Percentiles rank a stretch among this genome's conserved stretches.
Evolutionary conservation across 2,797 vertebrate genomes (phyloP).

Genomic region (Cheirogaleus major): DNA sequence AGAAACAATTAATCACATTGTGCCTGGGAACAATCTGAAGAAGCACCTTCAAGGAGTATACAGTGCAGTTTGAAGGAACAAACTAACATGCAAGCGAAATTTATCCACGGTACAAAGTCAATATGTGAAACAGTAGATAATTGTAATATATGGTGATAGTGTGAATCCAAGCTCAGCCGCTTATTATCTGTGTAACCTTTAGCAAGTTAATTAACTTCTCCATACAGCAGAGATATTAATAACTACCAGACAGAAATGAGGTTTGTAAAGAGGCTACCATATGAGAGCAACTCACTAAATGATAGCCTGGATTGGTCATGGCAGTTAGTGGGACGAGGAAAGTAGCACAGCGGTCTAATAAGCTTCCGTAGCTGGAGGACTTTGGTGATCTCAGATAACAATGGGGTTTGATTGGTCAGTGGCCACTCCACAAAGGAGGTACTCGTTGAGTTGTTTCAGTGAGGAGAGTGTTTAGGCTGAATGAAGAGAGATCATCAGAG

Average conservation of each 20-base stretch:
- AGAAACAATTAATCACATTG: not conserved
- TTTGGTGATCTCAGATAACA: not conserved
- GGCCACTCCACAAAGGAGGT: not conserved
- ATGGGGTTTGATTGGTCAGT: not conserved
- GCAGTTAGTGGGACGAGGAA: not conserved
- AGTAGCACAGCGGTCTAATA: no score
- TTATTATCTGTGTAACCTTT: not conserved
- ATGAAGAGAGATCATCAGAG: not conserved
- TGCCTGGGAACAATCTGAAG: not conserved
- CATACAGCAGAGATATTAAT: not conserved
- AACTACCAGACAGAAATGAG: not conserved
- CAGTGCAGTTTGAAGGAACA: not conserved
- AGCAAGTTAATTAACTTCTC: not conserved
- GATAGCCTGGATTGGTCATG: not conserved
- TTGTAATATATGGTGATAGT: not conserved
- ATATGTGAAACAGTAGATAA: not conserved
- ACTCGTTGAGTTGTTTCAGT: not conserved
- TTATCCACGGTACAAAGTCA: not conserved
- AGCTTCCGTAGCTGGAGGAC: not conserved
- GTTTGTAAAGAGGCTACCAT: not conserved
- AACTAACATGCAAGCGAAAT: not conserved
- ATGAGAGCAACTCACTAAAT: not conserved
- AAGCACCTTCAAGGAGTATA: not conserved
- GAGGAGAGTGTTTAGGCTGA: not conserved
- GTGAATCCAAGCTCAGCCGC: not conserved